Conservation (phyloP, 2,797 vertebrate genomes). For the Oreortyx pictus region DNA sequence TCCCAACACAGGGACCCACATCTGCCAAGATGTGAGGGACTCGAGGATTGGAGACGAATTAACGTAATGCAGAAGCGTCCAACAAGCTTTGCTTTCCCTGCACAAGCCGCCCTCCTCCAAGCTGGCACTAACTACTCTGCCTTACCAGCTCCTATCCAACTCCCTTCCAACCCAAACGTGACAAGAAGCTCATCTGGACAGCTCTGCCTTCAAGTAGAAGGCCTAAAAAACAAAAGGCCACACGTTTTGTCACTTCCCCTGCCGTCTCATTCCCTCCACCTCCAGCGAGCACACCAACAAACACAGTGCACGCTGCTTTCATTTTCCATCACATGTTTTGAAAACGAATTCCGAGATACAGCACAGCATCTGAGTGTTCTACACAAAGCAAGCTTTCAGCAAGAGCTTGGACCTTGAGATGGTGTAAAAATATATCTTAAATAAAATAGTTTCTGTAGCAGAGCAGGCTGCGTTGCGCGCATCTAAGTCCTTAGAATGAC, state of each 20-base stretch:
- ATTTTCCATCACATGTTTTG: slow-evolving; percentile 56
- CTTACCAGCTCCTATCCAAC: not conserved
- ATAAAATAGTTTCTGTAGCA: slow-evolving; percentile 75
- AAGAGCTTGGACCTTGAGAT: slow-evolving; percentile 68
- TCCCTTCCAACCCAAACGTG: not conserved
- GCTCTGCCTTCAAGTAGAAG: not conserved
- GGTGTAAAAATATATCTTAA: slow-evolving; percentile 78
- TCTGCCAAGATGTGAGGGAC: not conserved
- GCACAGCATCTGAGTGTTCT: slow-evolving; percentile 70
- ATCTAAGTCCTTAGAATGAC: slow-evolving; percentile 35
- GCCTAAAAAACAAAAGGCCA: not conserved
- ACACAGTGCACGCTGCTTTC: slow-evolving; percentile 25
- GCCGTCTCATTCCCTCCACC: not conserved
- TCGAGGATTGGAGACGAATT: not conserved
- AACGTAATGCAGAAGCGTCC: not conserved
- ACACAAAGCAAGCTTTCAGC: slow-evolving; percentile 73
- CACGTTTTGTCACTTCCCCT: not conserved
- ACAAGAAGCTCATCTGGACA: not conserved
- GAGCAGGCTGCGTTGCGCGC: slow-evolving; percentile 52
- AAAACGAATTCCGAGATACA: slow-evolving; percentile 64
- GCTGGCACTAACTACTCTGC: not conserved
- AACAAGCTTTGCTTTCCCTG: not conserved
- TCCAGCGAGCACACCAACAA: not conserved
- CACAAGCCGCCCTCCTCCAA: not conserved
- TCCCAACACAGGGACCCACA: rapidly evolving